Evolutionary conservation across 2,113 vertebrate genomes (phyloP), one percentile per base, ranked within the genome.

Genomic region (Addax nasomaculatus): DNA sequence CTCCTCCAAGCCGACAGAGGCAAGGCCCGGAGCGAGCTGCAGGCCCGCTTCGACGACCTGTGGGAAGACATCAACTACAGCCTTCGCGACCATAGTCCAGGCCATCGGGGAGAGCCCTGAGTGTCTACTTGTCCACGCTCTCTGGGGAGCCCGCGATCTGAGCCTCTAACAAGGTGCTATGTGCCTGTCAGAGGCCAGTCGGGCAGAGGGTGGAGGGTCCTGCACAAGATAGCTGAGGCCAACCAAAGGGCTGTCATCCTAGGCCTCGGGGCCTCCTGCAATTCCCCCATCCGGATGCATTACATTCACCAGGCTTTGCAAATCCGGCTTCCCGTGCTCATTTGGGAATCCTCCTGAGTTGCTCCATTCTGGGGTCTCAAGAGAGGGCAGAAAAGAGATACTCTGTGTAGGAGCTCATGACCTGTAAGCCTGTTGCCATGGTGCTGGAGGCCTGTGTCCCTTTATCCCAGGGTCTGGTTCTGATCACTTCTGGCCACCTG

Each of bases 11-110:
- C 0, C 0, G 96, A 98, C 64, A 36, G 55, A 6, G n/a, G 58
- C 85, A 91, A 98, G 14, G 98, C 97, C 27, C 88, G 99, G 95
- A 98, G 98, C 57, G 99, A 99, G 14, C 99, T 99, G 95, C 99
- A 98, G 27, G 97, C 97, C 3, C 99, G 98, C 76, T 98, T 99
- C 0, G 99, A 99, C 1, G 98, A 99, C 70, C 98, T 99, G 84
- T 99, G 99, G 97, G 98, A 99, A 89, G 99, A 99, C 87, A 99
- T 99, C 97, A 90, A 98, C 70, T 98, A 98, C 58, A 99, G 99
- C 95, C 98, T 99, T 91, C 93, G 67, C 0, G 98, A 97, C 64
- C 93, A 92, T 33, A 94, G 67, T 25, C 93, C 57, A 0, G 57
- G 88, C 12, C 51, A 79, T 19, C 23, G 49, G 29, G 83, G 64